Evolutionary conservation across 2,888 invertebrate genomes (phyloP), one percentile per base, ranked within the genome.

Genomic region (Phyto melanocephala): DNA sequence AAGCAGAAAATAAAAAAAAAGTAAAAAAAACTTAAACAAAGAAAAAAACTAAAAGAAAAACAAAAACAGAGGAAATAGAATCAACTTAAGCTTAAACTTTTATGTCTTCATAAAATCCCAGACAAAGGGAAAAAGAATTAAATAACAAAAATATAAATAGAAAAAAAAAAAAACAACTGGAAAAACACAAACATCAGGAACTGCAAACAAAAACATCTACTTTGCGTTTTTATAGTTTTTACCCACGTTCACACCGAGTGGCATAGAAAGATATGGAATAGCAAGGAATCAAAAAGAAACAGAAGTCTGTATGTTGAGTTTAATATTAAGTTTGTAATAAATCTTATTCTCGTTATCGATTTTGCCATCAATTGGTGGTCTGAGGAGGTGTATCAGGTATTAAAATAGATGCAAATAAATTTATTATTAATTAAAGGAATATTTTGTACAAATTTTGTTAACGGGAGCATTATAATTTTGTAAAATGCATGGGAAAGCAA

Each of bases 61-160:
- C 1, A n/a, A n/a, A 60, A 60, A 24, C 28, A 45, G 28, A 79
- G 72, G 71, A 72, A 80, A 75, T 54, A 37, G 63, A 75, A 72
- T 63, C 45, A 62, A 80, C 72, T 63, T 80, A 70, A 80, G 80
- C 74, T 75, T 80, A 20, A 58, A 80, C 80, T 80, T 78, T 80
- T 75, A 80, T 80, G 80, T 80, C 80, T 80, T 80, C 80, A 80
- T 75, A 75, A 80, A 80, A 67, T 74, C 68, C 68, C 37, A 75
- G 75, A 80, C 80, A 75, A 80, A 75, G 42, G 13, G 15, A 62
- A 68, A 60, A 56, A 37, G 17, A 62, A 45, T 54, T 20, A 20
- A 68, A 68, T 20, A 47, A 62, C 52, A 60, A 76, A 35, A 22
- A 20, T 20, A 40, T 11, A 47, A 10, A 47, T 4, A 60, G 22